Conservation (phyloP, 2,888 invertebrate genomes). For the Andricus quercusramuli region DNA sequence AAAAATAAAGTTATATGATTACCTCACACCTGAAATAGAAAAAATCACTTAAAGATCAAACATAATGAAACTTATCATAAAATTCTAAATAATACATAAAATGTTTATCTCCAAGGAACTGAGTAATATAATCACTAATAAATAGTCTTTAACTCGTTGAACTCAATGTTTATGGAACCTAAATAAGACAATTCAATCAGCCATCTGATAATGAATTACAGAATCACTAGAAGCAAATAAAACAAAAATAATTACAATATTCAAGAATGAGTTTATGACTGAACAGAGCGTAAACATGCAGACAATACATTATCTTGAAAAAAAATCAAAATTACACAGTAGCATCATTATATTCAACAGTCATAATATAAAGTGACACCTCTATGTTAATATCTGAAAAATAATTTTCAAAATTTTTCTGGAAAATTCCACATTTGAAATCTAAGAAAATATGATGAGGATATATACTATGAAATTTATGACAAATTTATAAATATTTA, state of each 20-base stretch:
- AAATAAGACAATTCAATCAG: not conserved
- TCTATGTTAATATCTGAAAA: not conserved
- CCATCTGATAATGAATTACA: not conserved
- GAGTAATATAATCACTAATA: not conserved
- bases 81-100: not conserved
- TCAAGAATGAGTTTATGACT: conserved; percentile 12
- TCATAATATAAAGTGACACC: not conserved
- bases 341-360: not conserved
- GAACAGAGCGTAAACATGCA: not conserved
- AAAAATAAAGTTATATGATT: not conserved
- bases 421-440: no score
- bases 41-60: not conserved
- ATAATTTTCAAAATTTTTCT: not conserved
- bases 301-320: not conserved
- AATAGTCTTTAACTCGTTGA: not conserved
- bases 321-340: not conserved
- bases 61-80: not conserved
- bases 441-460: no score
- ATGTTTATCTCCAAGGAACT: not conserved
- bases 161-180: not conserved
- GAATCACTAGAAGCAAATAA: conserved; percentile 1
- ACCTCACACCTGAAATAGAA: not conserved
- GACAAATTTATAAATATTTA: no score
- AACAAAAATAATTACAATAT: conserved; percentile 9
- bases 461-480: no score